These are phyloP conservation scores for Drosophila multiciliata DNA, from an alignment of 2,888 invertebrate genomes.

Conservation along the genomic window DNA sequence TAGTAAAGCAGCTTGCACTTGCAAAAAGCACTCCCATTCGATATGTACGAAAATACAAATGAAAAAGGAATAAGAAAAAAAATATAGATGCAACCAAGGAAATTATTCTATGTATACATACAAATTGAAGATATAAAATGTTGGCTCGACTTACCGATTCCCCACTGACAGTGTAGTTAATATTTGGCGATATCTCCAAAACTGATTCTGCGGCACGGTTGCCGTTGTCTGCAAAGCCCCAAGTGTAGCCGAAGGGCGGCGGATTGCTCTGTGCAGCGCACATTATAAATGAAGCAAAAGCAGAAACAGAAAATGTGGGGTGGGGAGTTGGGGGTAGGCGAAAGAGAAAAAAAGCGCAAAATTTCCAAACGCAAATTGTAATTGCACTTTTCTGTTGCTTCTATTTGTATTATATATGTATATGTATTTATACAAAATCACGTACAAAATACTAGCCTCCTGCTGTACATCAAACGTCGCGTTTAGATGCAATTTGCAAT, in stretches of 20 bases:
- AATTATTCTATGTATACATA: constrained; percentile 62
- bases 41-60: constrained; percentile 44
- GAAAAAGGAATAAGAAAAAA: constrained; percentile 46
- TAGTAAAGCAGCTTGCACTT: constrained; percentile 74
- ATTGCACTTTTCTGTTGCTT: constrained; percentile 80
- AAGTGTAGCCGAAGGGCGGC: constrained; percentile 85
- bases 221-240: constrained; percentile 85
- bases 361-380: constrained; percentile 82
- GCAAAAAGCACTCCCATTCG: constrained; percentile 63
- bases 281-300: constrained; percentile 79
- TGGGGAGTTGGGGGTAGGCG: constrained; percentile 58
- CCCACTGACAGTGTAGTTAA: constrained; percentile 85
- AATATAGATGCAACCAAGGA: constrained; percentile 60
- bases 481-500: constrained; percentile 61
- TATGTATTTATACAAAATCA: constrained; percentile 77
- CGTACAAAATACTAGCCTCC: constrained; percentile 80
- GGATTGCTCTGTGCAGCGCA: constrained; percentile 85
- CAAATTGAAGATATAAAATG: constrained; percentile 28
- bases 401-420: constrained; percentile 74
- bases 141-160: constrained; percentile 84
- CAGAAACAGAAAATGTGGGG: constrained; percentile 45
- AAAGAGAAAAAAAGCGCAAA: constrained; percentile 81
- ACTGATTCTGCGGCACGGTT: constrained; percentile 84
- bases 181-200: constrained; percentile 85
- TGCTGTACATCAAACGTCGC: constrained; percentile 64